These are phyloP conservation scores for Rhinoraja longicauda DNA, from an alignment of 2,797 vertebrate species.

Conservation along the genomic window DNA sequence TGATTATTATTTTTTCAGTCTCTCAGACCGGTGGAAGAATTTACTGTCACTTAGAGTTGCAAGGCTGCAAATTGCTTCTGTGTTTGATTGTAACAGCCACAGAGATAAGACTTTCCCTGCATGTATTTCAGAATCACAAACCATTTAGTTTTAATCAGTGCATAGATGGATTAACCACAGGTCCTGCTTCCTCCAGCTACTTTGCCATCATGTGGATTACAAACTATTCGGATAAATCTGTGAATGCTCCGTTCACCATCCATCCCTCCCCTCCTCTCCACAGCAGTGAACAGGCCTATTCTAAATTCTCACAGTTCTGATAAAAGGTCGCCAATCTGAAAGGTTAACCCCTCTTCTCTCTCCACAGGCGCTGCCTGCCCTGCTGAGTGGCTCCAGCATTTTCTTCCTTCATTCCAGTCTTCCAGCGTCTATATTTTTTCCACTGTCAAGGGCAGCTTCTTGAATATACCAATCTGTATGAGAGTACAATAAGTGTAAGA, in stretches of 20 bases:
- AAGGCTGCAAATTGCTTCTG: neutral
- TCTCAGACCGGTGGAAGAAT: no score
- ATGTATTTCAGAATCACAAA: neutral
- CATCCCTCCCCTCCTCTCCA: neutral
- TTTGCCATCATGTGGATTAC: neutral
- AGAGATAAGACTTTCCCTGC: neutral
- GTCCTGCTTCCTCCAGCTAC: neutral
- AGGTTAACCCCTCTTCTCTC: no score
- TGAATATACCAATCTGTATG: neutral
- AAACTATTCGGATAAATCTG: neutral
- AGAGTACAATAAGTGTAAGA: no score
- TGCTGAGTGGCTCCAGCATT: no score
- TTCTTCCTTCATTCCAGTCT: no score
- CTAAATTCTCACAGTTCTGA: no score
- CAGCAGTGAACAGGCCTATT: no score
- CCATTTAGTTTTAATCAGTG: neutral
- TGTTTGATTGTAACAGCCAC: neutral
- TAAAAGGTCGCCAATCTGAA: no score
- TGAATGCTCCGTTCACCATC: neutral
- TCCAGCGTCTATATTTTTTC: no score
- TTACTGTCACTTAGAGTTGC: neutral
- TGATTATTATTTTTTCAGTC: neutral
- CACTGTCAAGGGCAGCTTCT: neutral
- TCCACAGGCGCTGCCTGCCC: no score
- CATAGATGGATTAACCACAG: neutral